phyloP scores from a whole-genome alignment of 2,888 invertebrate genomes.

The Adelognathus sp. region DNA sequence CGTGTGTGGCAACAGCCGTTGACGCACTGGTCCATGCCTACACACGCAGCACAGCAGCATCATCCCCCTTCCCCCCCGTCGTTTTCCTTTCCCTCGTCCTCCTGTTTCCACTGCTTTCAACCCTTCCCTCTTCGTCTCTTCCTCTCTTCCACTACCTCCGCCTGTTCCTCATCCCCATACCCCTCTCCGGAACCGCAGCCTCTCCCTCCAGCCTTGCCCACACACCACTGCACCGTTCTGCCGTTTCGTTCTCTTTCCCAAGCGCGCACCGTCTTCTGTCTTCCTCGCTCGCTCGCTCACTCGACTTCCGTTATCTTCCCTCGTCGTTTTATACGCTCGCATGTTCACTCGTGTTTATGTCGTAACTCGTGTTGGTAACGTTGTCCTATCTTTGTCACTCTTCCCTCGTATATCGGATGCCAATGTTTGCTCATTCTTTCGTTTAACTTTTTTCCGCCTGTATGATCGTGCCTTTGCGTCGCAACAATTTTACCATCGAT shows the following conservation, averaged over 20 bases:
- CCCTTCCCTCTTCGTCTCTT: conserved; percentile 66
- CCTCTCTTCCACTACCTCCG: conserved; percentile 57
- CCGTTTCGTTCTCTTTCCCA: conserved; percentile 68
- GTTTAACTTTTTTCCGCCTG: no score
- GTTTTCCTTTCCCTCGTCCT: conserved; percentile 70
- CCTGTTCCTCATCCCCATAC: conserved; percentile 63
- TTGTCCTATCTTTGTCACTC: conserved; percentile 45
- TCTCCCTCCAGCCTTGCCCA: conserved; percentile 65
- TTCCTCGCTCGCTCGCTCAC: conserved; percentile 59
- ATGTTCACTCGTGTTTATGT: conserved; percentile 24
- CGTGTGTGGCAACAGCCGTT: conserved; percentile 81
- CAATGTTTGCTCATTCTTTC: no score
- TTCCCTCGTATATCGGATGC: no score
- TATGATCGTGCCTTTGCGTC: no score
- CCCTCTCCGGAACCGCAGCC: conserved; percentile 40
- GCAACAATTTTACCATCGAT: no score
- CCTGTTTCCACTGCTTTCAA: conserved; percentile 65
- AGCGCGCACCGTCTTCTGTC: conserved; percentile 60
- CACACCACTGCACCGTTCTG: conserved; percentile 67
- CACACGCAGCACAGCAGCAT: conserved; percentile 79
- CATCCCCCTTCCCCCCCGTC: conserved; percentile 75
- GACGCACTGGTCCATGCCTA: conserved; percentile 82
- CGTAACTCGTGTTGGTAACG: conserved; percentile 59
- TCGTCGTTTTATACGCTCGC: conserved; percentile 37
- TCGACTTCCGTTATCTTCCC: conserved; percentile 56